Conservation (phyloP, 1,140 invertebrate genomes). For the Aphelenchoides avenae region DNA sequence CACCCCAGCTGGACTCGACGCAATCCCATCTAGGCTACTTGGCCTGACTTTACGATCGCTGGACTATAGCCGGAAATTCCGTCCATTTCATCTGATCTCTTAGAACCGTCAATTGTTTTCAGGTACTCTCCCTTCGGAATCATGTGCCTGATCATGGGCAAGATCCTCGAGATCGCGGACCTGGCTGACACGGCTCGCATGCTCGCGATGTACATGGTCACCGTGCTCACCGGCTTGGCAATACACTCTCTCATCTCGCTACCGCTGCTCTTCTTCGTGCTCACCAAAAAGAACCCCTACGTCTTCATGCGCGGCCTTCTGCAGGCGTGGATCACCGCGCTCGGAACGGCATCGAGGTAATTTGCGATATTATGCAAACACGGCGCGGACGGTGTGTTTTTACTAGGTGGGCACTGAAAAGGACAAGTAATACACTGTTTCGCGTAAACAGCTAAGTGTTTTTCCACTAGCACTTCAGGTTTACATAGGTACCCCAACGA, state of each 20-base stretch:
- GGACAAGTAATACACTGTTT: neutral
- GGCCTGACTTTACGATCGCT: neutral
- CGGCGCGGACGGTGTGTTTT: too few species aligned
- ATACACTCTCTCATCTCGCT: slow-evolving; percentile 83
- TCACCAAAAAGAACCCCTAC: slow-evolving; percentile 65
- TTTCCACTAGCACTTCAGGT: too few species aligned
- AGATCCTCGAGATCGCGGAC: slow-evolving; percentile 78
- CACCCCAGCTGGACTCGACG: too few species aligned
- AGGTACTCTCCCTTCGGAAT: slow-evolving; percentile 89
- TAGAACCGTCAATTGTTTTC: slow-evolving; percentile 39
- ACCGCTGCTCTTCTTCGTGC: slow-evolving; percentile 67
- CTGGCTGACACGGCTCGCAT: slow-evolving; percentile 75
- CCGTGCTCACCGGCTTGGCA: slow-evolving; percentile 74
- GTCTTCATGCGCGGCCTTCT: slow-evolving; percentile 66
- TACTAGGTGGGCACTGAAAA: neutral
- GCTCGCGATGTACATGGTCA: slow-evolving; percentile 74
- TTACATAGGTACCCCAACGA: too few species aligned
- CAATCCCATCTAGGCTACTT: too few species aligned
- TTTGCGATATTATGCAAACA: slow-evolving; percentile 2
- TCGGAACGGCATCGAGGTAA: slow-evolving; percentile 69
- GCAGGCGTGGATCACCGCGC: slow-evolving; percentile 67
- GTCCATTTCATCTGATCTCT: slow-evolving; percentile 22
- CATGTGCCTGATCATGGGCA: slow-evolving; percentile 79
- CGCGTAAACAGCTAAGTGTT: neutral
- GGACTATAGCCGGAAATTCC: too few species aligned